Conservation (phyloP, 2,113 vertebrate species). For the Otis tarda region DNA sequence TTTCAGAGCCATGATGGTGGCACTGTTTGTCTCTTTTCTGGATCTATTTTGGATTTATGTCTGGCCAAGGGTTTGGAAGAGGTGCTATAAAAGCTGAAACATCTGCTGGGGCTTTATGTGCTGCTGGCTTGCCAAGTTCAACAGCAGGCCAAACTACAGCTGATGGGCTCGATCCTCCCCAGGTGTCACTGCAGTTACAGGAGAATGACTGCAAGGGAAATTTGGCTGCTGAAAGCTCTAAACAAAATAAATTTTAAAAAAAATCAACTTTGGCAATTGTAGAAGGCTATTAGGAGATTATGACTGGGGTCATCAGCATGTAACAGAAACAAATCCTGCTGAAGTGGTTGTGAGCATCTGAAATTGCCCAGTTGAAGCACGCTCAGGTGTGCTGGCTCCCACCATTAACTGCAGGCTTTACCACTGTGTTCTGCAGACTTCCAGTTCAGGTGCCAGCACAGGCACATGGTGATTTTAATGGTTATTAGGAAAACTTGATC, state of each 20-base stretch:
- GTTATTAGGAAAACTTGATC: not conserved
- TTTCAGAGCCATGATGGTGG: constrained; percentile 43
- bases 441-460: not conserved
- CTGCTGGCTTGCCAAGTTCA: constrained; percentile 11
- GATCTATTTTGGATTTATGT: constrained; percentile 32
- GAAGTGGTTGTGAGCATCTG: not conserved
- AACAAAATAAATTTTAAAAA: not conserved
- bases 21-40: constrained; percentile 16
- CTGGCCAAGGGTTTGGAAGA: constrained; percentile 32
- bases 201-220: not conserved
- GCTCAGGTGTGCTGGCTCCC: not conserved
- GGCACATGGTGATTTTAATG: not conserved
- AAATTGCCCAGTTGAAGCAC: not conserved
- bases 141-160: constrained; percentile 20
- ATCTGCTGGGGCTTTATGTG: constrained; percentile 1
- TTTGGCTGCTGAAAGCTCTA: not conserved
- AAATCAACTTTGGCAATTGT: not conserved
- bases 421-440: not conserved
- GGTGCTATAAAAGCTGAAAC: constrained; percentile 35
- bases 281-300: not conserved
- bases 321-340: not conserved
- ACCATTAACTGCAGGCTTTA: not conserved
- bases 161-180: not conserved
- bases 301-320: not conserved
- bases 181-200: constrained; percentile 40